phyloP scores from a whole-genome alignment of 2,797 vertebrate species.

The Crocidura indochinensis region DNA sequence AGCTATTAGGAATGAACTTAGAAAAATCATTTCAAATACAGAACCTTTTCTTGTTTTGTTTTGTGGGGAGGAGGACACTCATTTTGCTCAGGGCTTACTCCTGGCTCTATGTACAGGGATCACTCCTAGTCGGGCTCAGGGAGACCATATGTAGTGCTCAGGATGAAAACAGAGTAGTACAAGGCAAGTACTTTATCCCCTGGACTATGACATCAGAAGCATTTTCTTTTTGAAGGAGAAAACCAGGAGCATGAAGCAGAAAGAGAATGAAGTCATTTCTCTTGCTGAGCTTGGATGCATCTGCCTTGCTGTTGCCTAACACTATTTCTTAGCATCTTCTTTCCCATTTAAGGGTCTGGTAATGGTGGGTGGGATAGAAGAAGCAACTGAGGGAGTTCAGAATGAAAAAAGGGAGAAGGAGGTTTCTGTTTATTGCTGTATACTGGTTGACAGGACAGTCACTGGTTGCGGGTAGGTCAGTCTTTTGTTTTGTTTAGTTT shows the following conservation, averaged over 20 bases:
- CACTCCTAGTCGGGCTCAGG: no score
- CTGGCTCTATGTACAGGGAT: no score
- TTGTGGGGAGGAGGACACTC: no score
- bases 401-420: neutral
- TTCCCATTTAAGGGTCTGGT: neutral
- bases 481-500: neutral
- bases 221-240: neutral
- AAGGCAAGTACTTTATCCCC: no score
- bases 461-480: neutral
- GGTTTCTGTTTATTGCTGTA: neutral
- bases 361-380: neutral
- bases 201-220: no score
- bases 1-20: neutral
- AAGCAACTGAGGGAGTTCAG: neutral
- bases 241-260: neutral
- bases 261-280: constrained; percentile 45
- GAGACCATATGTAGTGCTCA: no score
- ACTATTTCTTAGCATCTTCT: constrained; percentile 7
- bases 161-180: no score
- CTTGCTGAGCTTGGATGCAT: neutral
- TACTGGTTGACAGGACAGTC: neutral
- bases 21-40: neutral
- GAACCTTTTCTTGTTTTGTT: neutral
- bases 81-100: no score
- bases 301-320: neutral